Percentiles rank a stretch among this genome's conserved stretches.
These are phyloP conservation scores for Clarias macrocephalus DNA, from an alignment of 2,113 vertebrate genomes.

Conservation along the genomic window DNA sequence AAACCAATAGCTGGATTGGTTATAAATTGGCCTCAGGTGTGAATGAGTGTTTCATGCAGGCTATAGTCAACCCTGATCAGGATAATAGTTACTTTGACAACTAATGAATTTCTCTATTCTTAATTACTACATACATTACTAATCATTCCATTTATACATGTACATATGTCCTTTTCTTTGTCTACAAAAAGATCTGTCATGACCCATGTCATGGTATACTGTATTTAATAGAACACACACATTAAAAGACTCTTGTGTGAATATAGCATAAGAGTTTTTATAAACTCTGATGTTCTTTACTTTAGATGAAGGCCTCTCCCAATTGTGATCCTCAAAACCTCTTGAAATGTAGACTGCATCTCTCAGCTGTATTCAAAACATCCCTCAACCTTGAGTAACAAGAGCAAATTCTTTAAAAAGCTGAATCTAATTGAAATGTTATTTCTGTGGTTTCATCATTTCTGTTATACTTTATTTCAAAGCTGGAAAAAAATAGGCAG, in stretches of 20 bases:
- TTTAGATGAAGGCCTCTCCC: not conserved
- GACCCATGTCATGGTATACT: not conserved
- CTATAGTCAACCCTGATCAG: not conserved
- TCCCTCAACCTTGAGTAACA: not conserved
- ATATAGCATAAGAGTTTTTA: not conserved
- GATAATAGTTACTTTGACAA: not conserved
- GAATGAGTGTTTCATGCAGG: not conserved
- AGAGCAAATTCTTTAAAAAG: not conserved
- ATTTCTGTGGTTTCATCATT: not conserved
- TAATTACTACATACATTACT: not conserved
- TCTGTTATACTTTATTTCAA: constrained; percentile 27
- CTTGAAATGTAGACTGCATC: not conserved
- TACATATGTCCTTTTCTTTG: not conserved
- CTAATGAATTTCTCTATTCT: not conserved
- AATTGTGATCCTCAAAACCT: not conserved
- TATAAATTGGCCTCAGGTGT: not conserved
- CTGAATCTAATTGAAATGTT: not conserved
- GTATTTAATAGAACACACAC: not conserved
- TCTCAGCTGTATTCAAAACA: not conserved
- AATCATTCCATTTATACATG: not conserved
- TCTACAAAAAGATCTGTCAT: not conserved
- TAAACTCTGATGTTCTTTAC: not conserved
- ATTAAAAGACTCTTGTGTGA: not conserved
- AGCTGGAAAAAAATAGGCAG: constrained; percentile 25
- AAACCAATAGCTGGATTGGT: not conserved